These are phyloP conservation scores for Melanotaenia pygmaea DNA, from an alignment of 2,797 vertebrate genomes.

Conservation along the genomic window DNA sequence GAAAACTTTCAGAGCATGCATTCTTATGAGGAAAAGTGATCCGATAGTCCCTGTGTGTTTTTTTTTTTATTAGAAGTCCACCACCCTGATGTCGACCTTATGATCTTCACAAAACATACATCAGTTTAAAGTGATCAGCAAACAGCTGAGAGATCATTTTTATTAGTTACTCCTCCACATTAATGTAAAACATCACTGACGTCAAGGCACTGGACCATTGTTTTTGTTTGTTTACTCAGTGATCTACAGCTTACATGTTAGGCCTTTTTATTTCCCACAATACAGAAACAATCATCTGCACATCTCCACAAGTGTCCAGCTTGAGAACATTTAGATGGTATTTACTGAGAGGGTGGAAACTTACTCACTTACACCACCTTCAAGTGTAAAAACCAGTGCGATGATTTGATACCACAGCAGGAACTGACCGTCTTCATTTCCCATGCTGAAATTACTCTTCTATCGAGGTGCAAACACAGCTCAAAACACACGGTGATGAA, in stretches of 20 bases:
- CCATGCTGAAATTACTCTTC: background rate
- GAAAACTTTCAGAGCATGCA: background rate
- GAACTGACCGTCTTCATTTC: constrained; percentile 5
- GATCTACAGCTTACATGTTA: background rate
- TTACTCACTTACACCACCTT: constrained; percentile 35
- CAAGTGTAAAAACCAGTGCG: constrained; percentile 22
- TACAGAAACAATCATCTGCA: background rate
- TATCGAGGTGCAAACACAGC: background rate
- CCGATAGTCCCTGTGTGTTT: background rate
- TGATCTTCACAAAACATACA: background rate
- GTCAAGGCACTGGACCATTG: no score
- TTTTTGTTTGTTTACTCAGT: no score
- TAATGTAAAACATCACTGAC: no score
- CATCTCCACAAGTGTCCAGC: background rate
- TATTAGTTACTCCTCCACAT: no score
- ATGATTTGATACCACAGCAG: constrained; percentile 8
- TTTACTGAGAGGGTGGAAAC: constrained; percentile 18
- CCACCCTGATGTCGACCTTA: background rate
- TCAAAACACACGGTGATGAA: background rate
- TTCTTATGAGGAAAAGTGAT: background rate
- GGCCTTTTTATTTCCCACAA: background rate
- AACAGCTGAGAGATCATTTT: no score
- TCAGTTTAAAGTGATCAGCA: background rate
- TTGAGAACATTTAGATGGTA: background rate
- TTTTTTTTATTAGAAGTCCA: background rate